Evolutionary conservation across 1,140 invertebrate species (phyloP).

Genomic region (Musca vetustissima): DNA sequence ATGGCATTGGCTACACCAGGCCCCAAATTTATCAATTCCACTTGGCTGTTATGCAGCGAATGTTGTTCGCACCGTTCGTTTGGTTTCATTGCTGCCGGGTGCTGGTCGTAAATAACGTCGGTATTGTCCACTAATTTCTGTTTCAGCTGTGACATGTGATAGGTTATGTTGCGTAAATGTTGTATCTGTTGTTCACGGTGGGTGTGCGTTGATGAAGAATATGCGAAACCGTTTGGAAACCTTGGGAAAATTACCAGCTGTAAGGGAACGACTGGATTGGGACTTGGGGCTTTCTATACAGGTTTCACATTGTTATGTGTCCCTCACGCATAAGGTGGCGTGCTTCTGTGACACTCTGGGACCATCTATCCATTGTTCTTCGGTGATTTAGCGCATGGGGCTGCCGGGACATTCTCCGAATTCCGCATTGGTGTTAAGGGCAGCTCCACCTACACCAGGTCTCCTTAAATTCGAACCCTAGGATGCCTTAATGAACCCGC

Average conservation of each 20-base stretch:
- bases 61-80: conserved; percentile 21
- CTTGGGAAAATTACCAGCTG: conserved; percentile 48
- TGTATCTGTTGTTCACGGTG: conserved; percentile 36
- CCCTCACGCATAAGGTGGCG: conserved; percentile 77
- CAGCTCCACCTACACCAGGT: conserved; percentile 38
- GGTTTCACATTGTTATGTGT: conserved; percentile 79
- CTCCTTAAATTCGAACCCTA: conserved; percentile 61
- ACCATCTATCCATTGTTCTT: conserved; percentile 96
- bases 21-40: conserved; percentile 29
- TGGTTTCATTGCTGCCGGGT: conserved; percentile 57
- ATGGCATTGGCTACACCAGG: conserved; percentile 27
- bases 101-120: conserved; percentile 59
- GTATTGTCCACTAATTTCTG: conserved; percentile 48
- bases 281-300: conserved; percentile 90
- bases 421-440: conserved; percentile 53
- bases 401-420: conserved; percentile 45
- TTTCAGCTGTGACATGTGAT: conserved; percentile 50
- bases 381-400: conserved; percentile 58
- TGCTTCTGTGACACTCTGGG: conserved; percentile 82
- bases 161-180: conserved; percentile 31
- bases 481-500: conserved; percentile 29
- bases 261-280: conserved; percentile 43
- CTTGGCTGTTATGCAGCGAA: conserved; percentile 29
- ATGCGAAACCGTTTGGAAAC: conserved; percentile 38
- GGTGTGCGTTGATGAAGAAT: conserved; percentile 37